A percentile compares a stretch with the other conserved stretches of the same genome.
Conservation (phyloP, 2,888 invertebrate species). For the Euclidia mi region DNA sequence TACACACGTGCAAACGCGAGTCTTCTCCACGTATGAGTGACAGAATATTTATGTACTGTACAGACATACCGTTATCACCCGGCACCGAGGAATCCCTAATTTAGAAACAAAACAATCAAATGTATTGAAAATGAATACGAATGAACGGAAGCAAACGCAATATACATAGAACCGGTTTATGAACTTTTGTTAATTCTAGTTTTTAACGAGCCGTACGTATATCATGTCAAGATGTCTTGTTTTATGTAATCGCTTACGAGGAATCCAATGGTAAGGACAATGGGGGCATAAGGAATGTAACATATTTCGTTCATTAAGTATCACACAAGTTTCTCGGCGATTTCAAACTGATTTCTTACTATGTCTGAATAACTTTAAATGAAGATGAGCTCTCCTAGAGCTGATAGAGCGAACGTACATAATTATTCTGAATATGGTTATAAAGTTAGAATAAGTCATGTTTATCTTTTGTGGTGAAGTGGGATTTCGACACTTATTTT, state of each 20-base stretch:
- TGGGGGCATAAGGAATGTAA: slow-evolving; percentile 48
- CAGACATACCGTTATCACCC: slow-evolving; percentile 49
- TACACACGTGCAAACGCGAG: background rate
- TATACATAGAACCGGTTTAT: slow-evolving; percentile 23
- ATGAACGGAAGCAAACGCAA: slow-evolving; percentile 42
- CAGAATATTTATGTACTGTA: slow-evolving; percentile 15
- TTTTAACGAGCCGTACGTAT: slow-evolving; percentile 24
- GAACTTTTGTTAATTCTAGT: slow-evolving; percentile 21
- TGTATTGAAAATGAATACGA: slow-evolving; percentile 42
- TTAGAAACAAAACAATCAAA: slow-evolving; percentile 45
- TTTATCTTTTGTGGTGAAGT: too few species aligned
- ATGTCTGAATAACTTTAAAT: slow-evolving; percentile 51
- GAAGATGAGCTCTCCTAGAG: slow-evolving; percentile 32
- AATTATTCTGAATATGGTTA: slow-evolving; percentile 20
- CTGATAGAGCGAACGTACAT: slow-evolving; percentile 14
- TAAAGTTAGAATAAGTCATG: slow-evolving; percentile 6
- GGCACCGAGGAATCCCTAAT: slow-evolving; percentile 37
- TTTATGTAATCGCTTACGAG: slow-evolving; percentile 29
- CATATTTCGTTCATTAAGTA: slow-evolving; percentile 45
- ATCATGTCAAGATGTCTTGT: slow-evolving; percentile 19
- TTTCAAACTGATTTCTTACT: slow-evolving; percentile 45
- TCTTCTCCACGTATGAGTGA: slow-evolving; percentile 13
- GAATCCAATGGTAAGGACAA: slow-evolving; percentile 44
- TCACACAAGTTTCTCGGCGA: slow-evolving; percentile 39
- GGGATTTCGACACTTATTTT: background rate